Evolutionary conservation across 2,888 invertebrate genomes (phyloP).

Genomic region (Rotaria magnacalcarata): DNA sequence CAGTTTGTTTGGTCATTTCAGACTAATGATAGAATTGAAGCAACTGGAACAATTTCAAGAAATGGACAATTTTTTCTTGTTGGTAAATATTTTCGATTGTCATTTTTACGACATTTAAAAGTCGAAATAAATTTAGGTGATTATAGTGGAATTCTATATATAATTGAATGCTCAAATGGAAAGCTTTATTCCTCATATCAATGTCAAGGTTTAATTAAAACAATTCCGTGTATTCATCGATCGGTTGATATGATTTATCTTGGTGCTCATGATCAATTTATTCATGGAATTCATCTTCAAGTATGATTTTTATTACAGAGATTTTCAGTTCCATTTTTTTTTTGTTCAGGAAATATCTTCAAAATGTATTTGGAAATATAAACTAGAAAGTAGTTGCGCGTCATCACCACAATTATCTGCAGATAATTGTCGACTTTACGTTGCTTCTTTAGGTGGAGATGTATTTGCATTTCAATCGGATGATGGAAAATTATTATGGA

Average conservation of each 20-base stretch:
- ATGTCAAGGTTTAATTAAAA: conserved; percentile 6
- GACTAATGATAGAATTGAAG: conserved; percentile 72
- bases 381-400: neutral
- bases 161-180: neutral
- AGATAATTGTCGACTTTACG: neutral
- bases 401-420: neutral
- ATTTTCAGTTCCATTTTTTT: no score
- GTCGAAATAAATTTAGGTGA: neutral
- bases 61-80: conserved; percentile 65
- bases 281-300: neutral
- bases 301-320: neutral
- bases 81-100: conserved; percentile 61
- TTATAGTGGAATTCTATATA: neutral
- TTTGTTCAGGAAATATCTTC: neutral
- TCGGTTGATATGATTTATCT: neutral
- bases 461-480: neutral
- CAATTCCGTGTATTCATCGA: conserved; percentile 2
- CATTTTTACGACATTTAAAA: neutral
- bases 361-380: neutral
- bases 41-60: conserved; percentile 62
- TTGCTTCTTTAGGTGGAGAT: neutral
- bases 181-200: neutral
- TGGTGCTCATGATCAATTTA: neutral
- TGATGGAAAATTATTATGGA: conserved; percentile 31
- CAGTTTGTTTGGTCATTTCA: conserved; percentile 54